Percentiles rank a stretch among this genome's conserved stretches.
phyloP scores from a whole-genome alignment of 2,113 vertebrate genomes.

The Lagopus leucura region DNA sequence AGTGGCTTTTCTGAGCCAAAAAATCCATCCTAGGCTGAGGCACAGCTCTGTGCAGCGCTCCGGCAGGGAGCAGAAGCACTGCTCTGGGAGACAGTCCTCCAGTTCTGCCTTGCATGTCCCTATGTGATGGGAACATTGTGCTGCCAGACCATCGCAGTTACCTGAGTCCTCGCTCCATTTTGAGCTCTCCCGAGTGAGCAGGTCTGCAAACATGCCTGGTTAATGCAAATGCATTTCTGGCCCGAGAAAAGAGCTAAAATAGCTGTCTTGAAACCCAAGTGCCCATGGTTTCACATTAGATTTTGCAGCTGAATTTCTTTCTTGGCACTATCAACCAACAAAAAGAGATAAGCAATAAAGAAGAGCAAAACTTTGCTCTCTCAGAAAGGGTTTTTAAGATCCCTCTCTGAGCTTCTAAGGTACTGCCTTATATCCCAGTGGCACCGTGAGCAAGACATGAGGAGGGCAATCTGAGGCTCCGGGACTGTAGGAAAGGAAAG shows the following conservation, averaged over 20 bases:
- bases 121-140: background rate
- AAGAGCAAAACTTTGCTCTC: constrained; percentile 33
- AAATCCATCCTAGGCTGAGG: background rate
- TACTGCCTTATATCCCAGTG: background rate
- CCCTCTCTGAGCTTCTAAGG: background rate
- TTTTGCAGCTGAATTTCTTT: constrained; percentile 33
- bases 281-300: background rate
- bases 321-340: background rate
- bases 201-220: background rate
- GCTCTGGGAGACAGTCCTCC: background rate
- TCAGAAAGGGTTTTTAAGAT: background rate
- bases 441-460: background rate
- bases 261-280: constrained; percentile 1
- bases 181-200: background rate
- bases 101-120: background rate
- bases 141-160: constrained; percentile 22
- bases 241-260: background rate
- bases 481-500: background rate
- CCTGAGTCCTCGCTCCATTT: background rate
- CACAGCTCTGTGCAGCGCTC: too few relatives aligned
- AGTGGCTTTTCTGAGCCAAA: background rate
- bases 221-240: background rate
- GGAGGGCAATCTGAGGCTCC: background rate
- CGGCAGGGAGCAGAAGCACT: background rate
- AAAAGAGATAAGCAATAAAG: constrained; percentile 31